phyloP scores from a whole-genome alignment of 2,797 vertebrate genomes.

The Galaxias olidus region DNA sequence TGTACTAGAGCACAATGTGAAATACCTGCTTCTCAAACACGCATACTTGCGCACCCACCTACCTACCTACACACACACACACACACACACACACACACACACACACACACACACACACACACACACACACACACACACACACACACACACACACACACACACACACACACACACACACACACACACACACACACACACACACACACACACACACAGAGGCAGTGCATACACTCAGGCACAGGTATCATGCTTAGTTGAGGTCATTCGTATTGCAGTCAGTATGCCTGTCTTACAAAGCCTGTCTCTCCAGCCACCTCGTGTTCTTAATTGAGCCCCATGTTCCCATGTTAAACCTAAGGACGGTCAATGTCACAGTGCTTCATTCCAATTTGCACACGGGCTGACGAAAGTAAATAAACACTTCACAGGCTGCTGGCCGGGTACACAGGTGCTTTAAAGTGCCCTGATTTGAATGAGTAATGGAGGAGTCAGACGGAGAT shows the following conservation, averaged over 20 bases:
- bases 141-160: constrained; percentile 3
- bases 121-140: constrained; percentile 1
- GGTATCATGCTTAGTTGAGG: background rate
- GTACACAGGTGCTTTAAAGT: constrained; percentile 53
- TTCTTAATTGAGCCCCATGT: constrained; percentile 21
- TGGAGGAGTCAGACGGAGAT: constrained; percentile 56
- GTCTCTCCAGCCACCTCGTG: constrained; percentile 15
- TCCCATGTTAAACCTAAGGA: constrained; percentile 55
- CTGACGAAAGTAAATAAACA: constrained; percentile 62
- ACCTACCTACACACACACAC: background rate
- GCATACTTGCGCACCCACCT: background rate
- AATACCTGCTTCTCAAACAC: background rate
- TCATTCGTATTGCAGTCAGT: constrained; percentile 21
- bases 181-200: background rate
- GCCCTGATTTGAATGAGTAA: constrained; percentile 64
- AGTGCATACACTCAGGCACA: constrained; percentile 4
- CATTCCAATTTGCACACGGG: constrained; percentile 52
- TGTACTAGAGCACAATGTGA: too few relatives aligned
- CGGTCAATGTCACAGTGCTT: constrained; percentile 54
- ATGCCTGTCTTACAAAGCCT: constrained; percentile 13
- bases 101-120: background rate
- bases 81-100: background rate
- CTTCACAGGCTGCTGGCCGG: constrained; percentile 42
- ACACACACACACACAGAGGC: background rate
- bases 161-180: background rate